phyloP scores from a whole-genome alignment of 2,888 invertebrate species.

The Azorinus chamasolen region DNA sequence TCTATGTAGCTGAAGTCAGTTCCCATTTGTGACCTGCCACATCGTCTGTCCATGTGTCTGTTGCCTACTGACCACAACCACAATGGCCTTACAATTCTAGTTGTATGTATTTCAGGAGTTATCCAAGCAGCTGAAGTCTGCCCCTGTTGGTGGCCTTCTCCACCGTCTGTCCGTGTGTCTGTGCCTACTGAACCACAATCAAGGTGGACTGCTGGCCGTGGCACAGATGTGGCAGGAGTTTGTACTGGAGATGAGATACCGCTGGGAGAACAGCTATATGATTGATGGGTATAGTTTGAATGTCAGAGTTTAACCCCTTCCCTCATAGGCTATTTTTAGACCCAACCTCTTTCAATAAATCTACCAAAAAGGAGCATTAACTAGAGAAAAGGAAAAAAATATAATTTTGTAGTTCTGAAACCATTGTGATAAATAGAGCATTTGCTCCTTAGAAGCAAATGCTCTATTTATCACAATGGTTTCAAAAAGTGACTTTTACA shows the following conservation, averaged over 20 bases:
- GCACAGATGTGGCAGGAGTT: constrained; percentile 98
- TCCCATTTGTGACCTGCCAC: constrained; percentile 92
- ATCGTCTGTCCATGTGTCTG: constrained; percentile 92
- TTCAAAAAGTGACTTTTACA: no score
- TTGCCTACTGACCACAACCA: constrained; percentile 83
- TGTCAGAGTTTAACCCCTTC: neutral
- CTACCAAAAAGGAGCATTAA: no score
- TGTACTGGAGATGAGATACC: constrained; percentile 94
- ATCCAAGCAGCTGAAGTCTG: constrained; percentile 90
- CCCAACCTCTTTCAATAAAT: no score
- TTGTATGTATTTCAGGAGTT: constrained; percentile 88
- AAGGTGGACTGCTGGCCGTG: constrained; percentile 89
- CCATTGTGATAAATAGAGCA: no score
- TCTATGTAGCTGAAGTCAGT: constrained; percentile 91
- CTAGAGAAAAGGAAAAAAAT: no score
- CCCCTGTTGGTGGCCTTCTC: constrained; percentile 92
- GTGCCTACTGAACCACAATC: constrained; percentile 83
- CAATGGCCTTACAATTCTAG: constrained; percentile 90
- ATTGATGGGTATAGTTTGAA: constrained; percentile 77
- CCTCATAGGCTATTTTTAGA: no score
- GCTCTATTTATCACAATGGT: no score
- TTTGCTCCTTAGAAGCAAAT: no score
- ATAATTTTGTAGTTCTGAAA: no score
- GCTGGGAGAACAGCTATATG: constrained; percentile 91
- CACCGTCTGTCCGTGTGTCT: constrained; percentile 93